phyloP scores from a whole-genome alignment of 1,140 invertebrate genomes.

The Microplitis demolitor region DNA sequence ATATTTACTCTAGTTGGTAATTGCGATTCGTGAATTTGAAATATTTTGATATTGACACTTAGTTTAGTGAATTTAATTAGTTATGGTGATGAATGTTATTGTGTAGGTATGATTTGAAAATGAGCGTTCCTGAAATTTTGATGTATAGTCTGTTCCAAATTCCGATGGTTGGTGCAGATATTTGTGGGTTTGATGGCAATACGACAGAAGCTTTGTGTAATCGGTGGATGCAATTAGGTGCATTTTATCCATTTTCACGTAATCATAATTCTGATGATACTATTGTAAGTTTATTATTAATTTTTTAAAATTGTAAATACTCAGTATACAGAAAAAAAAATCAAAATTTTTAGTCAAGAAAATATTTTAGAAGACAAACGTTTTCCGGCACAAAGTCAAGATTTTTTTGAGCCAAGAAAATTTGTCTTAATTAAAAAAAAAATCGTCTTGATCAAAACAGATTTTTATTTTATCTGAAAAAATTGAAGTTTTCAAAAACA shows the following conservation, averaged over 20 bases:
- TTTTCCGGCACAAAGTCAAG: too few relatives aligned
- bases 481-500: too few relatives aligned
- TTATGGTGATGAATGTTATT: neutral
- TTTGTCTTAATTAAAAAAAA: too few relatives aligned
- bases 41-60: too few relatives aligned
- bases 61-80: too few relatives aligned
- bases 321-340: too few relatives aligned
- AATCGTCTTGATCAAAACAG: too few relatives aligned
- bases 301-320: too few relatives aligned
- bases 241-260: constrained; percentile 85
- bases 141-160: constrained; percentile 85
- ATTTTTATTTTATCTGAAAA: too few relatives aligned
- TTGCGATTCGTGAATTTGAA: neutral
- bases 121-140: constrained; percentile 69
- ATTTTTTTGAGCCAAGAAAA: too few relatives aligned
- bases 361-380: too few relatives aligned
- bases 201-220: constrained; percentile 76
- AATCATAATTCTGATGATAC: constrained; percentile 81
- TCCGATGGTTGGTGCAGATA: constrained; percentile 86
- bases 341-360: too few relatives aligned
- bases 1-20: constrained; percentile 75
- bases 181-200: constrained; percentile 85
- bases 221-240: constrained; percentile 83
- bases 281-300: constrained; percentile 63
- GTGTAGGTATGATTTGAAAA: constrained; percentile 52